Percentiles rank a stretch among this genome's conserved stretches.
These are phyloP conservation scores for Echeneis naucrates DNA, from an alignment of 2,797 vertebrate species.

Conservation along the genomic window DNA sequence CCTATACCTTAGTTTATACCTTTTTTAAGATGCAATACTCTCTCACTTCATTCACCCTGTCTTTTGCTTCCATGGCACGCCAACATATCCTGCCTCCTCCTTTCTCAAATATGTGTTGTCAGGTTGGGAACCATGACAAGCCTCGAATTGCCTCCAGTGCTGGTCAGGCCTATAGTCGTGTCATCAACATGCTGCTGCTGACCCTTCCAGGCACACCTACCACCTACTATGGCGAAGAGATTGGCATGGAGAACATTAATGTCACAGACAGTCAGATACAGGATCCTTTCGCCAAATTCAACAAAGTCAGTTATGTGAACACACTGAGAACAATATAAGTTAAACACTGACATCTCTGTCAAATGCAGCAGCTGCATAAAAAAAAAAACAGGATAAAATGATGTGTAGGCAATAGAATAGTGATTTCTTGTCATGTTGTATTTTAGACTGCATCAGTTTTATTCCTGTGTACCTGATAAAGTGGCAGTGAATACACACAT, in stretches of 20 bases:
- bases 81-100: not conserved
- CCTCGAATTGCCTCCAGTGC: constrained; percentile 89
- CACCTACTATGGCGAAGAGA: constrained; percentile 98
- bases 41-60: not conserved
- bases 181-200: constrained; percentile 95
- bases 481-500: not conserved
- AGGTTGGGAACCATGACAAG: constrained; percentile 91
- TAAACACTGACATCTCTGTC: not conserved
- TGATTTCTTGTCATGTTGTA: constrained; percentile 17
- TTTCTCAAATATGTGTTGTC: constrained; percentile 13
- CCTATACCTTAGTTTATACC: no score
- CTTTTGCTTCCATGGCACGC: not conserved
- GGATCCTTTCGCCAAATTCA: constrained; percentile 76
- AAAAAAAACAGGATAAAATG: not conserved
- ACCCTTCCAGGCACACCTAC: constrained; percentile 95
- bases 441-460: not conserved
- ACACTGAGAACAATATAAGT: not conserved
- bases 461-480: not conserved
- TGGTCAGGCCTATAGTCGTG: constrained; percentile 83
- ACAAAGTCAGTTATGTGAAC: constrained; percentile 68
- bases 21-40: no score
- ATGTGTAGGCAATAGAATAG: not conserved
- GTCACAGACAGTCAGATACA: constrained; percentile 79
- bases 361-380: not conserved
- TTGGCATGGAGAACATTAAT: constrained; percentile 93